Evolutionary conservation across 2,113 vertebrate species (phyloP).

Genomic region (Balaenoptera acutorostrata): DNA sequence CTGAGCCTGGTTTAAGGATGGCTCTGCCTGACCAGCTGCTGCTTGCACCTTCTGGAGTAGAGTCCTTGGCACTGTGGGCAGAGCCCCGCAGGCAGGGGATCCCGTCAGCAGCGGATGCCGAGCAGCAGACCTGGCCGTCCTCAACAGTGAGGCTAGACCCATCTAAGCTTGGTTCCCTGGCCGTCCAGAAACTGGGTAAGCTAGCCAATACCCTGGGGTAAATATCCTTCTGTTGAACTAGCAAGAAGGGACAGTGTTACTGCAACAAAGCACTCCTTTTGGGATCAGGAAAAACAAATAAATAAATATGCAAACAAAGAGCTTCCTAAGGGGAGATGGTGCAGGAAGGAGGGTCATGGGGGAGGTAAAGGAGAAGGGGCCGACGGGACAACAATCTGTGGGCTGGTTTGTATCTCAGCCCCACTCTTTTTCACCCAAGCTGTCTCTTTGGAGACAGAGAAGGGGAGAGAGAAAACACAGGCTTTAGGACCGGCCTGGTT

Average conservation of each 20-base stretch:
- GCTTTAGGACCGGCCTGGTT: background rate
- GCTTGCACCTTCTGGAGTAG: too few species aligned
- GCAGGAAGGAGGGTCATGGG: too few species aligned
- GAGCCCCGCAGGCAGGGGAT: background rate
- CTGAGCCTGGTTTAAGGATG: background rate
- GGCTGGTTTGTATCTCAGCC: background rate
- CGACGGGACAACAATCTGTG: background rate
- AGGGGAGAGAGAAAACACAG: background rate
- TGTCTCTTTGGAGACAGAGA: background rate
- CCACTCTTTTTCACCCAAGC: background rate
- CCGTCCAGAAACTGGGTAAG: background rate
- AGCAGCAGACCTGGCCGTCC: too few species aligned
- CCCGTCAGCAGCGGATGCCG: too few species aligned
- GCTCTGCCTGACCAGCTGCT: too few species aligned
- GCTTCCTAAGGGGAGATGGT: background rate
- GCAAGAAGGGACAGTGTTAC: background rate
- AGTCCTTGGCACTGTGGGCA: rapidly evolving
- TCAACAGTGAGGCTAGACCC: too few species aligned
- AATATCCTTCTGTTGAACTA: background rate
- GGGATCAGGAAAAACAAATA: background rate
- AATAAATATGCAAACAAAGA: background rate
- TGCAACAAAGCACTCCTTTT: background rate
- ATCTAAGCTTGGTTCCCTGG: background rate
- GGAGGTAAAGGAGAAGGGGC: background rate
- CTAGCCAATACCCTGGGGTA: background rate